Base-by-base conservation (phyloP, 2,797 vertebrate genomes). In the Falco cherrug region DNA sequence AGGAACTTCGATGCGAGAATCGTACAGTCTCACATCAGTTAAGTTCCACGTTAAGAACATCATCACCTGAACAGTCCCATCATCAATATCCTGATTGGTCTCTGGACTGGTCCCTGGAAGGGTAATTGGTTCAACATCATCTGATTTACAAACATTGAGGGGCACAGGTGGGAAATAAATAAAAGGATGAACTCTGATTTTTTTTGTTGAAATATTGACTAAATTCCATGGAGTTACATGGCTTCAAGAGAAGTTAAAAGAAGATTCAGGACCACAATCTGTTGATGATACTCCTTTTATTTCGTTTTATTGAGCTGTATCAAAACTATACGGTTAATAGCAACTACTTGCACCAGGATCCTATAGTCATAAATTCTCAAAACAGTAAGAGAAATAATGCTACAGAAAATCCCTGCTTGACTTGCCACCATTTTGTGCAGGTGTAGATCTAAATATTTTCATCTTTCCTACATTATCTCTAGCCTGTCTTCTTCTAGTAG, bases 1-100 rank as follows among this genome's bases (percentile, higher is more conserved):
- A 98, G 95, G 98, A 98, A 83, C 97, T 98, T 95, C 97, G 94
- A 33, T 85, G 89, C 56, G 98, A 98, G 67, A 98, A 97, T 89
- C 94, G 90, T 54, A 95, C 96, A 64, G 84, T 97, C 90, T 88
- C 96, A 0, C 93, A 97, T 74, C 97, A 97, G 29, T 76, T 98
- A 89, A 97, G 94, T 59, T 97, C 98, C 61, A 89, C 95, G 1
- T 89, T 97, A 87, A 98, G 96, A 82, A 95, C 76, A 92, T 96
- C 95, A 89, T 93, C 98, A 89, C 97, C 98, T 35, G 98, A 98
- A 43, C 96, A 73, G 81, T 83, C 76, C 80, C 92, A 91, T 91
- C 96, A 94, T 84, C 54, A 3, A 33, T 96, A 95, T 93, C 96
- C 95, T 78, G 97, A 98, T 54, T 96, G 84, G 92, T 94, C 95